These are phyloP conservation scores for Sinonovacula constricta DNA, from an alignment of 1,140 invertebrate genomes.

Conservation along the genomic window DNA sequence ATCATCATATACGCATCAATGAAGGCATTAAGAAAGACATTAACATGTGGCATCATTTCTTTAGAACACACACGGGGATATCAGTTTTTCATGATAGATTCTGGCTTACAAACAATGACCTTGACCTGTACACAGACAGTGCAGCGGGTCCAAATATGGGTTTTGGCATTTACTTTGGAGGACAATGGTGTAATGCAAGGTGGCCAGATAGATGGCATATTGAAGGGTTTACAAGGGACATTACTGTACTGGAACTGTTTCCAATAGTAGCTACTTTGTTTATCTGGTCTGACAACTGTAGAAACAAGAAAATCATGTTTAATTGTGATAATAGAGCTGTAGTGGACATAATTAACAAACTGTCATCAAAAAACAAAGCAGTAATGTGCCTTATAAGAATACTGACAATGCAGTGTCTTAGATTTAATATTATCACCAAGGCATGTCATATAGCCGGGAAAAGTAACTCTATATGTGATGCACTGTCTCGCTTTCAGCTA, in stretches of 20 bases:
- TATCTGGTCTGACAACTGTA: constrained; percentile 11
- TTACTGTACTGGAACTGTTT: constrained; percentile 50
- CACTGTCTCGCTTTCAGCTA: constrained; percentile 54
- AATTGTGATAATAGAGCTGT: constrained; percentile 47
- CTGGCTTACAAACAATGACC: background rate
- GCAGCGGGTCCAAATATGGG: constrained; percentile 17
- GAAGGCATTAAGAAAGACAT: constrained; percentile 29
- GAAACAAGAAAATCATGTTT: constrained; percentile 46
- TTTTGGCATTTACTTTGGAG: constrained; percentile 41
- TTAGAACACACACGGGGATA: constrained; percentile 39
- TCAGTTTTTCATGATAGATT: too few relatives aligned
- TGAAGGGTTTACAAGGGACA: constrained; percentile 19
- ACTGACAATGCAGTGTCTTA: constrained; percentile 19
- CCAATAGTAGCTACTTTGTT: constrained; percentile 44
- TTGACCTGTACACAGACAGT: constrained; percentile 43
- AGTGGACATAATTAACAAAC: constrained; percentile 34
- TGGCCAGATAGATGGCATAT: constrained; percentile 43
- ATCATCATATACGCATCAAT: constrained; percentile 48
- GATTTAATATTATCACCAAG: constrained; percentile 48
- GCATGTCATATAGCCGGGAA: constrained; percentile 31
- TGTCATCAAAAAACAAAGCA: constrained; percentile 19
- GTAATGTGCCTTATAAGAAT: constrained; percentile 35
- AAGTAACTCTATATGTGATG: constrained; percentile 41
- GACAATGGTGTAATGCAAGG: constrained; percentile 34
- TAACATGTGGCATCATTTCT: constrained; percentile 46